A percentile compares a stretch with the other conserved stretches of the same genome.
Conservation (phyloP, 2,888 invertebrate species). For the Lamellibrachia satsuma region DNA sequence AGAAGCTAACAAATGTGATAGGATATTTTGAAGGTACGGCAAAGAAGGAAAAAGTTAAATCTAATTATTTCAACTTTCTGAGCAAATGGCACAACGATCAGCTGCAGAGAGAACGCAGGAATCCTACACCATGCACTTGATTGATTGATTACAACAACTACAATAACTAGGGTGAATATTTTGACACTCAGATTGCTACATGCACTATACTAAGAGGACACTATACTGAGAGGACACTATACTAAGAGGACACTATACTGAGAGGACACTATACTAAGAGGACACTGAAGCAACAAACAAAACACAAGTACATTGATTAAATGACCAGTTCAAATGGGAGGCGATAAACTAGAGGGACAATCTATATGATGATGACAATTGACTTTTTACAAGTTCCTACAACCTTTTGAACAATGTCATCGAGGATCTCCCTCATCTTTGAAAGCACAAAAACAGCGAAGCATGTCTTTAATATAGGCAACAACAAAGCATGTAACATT, state of each 20-base stretch:
- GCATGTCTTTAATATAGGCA: background rate
- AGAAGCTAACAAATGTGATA: background rate
- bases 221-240: no score
- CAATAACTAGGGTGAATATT: background rate
- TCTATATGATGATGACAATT: background rate
- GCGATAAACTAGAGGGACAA: background rate
- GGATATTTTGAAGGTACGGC: background rate
- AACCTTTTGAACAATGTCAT: conserved; percentile 22
- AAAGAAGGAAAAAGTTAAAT: background rate
- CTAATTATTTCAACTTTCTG: background rate
- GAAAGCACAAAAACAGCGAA: background rate
- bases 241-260: background rate
- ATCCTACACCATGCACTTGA: background rate
- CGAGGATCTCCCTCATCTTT: conserved; percentile 17
- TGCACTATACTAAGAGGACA: background rate
- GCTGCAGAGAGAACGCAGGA: background rate
- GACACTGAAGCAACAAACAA: background rate
- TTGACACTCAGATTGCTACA: background rate
- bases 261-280: background rate
- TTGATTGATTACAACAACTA: background rate
- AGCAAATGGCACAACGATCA: background rate
- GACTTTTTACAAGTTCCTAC: background rate
- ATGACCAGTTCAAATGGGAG: background rate
- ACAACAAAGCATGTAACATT: background rate
- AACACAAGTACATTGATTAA: background rate